Evolutionary conservation across 1,140 invertebrate species (phyloP), one percentile per base, ranked within the genome.

Genomic region (Callitettix versicolor): DNA sequence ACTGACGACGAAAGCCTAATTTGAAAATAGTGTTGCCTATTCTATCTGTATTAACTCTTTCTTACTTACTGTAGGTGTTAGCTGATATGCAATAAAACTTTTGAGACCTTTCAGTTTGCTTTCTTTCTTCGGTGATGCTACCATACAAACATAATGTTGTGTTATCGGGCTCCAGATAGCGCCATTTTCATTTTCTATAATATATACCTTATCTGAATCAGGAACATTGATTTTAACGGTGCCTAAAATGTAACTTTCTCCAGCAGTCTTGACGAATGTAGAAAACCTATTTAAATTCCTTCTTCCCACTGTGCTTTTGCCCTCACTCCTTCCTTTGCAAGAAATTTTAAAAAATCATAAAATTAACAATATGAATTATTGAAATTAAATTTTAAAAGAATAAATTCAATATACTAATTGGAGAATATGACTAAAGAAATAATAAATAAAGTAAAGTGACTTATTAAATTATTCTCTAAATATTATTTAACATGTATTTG

Each of bases 21-120:
- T n/a, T n/a, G n/a, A n/a, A n/a, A n/a, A n/a, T n/a, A n/a, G n/a
- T n/a, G n/a, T n/a, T n/a, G n/a, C n/a, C n/a, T n/a, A n/a, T n/a
- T n/a, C n/a, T n/a, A n/a, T n/a, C n/a, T n/a, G n/a, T n/a, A n/a
- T n/a, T 30, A 9, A 9, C 9, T 30, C 26, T 30, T 48, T 18
- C 38, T 30, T 44, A 73, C 74, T 74, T 73, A 84, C 81, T 55
- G 91, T 93, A 18, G 93, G 93, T 57, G 91, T 96, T 49, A 98
- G 68, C 65, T 94, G 89, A 74, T 98, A 98, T 51, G 92, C 92
- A 62, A 98, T 98, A 65, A 89, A 98, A 67, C 89, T 95, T 71
- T 98, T 98, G 54, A 98, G 79, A 20, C 95, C 95, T 68, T 96
- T 96, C 58, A 98, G 81, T 73, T 98, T 98, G 0, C 88, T 84